Base-by-base conservation (phyloP, 2,888 invertebrate species). In the Cabera pusaria region DNA sequence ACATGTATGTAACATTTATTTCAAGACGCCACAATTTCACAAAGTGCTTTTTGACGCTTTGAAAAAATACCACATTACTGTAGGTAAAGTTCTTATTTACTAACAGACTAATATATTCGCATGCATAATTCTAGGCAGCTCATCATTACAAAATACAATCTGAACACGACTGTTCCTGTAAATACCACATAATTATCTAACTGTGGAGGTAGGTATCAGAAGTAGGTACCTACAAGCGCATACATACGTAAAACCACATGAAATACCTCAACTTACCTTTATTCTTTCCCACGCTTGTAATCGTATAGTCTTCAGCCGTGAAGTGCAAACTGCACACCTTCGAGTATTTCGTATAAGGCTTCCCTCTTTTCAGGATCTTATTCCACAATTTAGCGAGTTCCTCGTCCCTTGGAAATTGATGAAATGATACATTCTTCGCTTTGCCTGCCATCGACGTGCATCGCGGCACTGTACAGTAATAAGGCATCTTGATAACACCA, bases 391-490 rank as follows among this genome's bases (percentile, higher is more conserved):
- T 75, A 1, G 87, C 89, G 1, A 89, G 64, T 39, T 76, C 78
- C 25, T 80, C 80, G 18, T 89, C 87, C 2, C 84, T 63, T 0
- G 89, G 89, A 54, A 89, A 89, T 44, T 86, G 87, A 33, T 89
- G 89, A 46, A 89, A 89, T 1, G 86, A 86, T 25, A 89, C 89
- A 49, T 89, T 85, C 57, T 88, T 87, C 6, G 79, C 81, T 62
- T 87, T 89, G 7, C 89, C 89, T 53, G 89, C 88, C 85, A 89
- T 82, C 0, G 89, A 89, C 0, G 89, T 89, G 56, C 89, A 89
- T 29, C 81, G 81, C 43, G 89, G 89, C 51, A 89, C 89, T 5
- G 89, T 89, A 53, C 89, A 89, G 56, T 89, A 89, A 62, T 89
- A 89, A 52, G 87, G 87, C 89, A 89, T 89, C 54, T 72, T 86